Base-by-base conservation (phyloP, 2,888 invertebrate genomes). In the Drosophila meridionalis region DNA sequence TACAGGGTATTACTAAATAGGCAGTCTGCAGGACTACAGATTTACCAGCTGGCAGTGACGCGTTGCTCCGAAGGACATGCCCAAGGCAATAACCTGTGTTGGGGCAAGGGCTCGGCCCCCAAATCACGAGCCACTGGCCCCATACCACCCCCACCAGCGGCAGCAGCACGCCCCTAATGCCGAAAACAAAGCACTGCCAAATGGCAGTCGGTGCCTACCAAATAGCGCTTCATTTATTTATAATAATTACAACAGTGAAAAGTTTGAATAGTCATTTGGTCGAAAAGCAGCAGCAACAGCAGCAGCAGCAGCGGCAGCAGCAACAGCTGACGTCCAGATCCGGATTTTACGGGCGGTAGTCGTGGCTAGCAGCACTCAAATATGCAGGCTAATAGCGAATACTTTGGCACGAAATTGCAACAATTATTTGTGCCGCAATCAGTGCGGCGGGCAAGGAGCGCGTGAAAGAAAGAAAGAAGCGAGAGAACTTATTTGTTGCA, bases 201-300 rank as follows among this genome's bases (percentile, higher is more conserved):
- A 53, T 32, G 67, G 53, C 60, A 60, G 69, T 66, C 69, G 63
- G 62, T 72, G 87, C 67, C 70, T 68, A 75, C 75, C 69, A 83
- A 83, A 89, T 87, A 79, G 84, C 81, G 84, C 87, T 87, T 87
- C 90, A 87, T 87, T 87, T 87, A 90, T 87, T 87, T 87, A 87
- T 87, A 87, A 87, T 87, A 90, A 87, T 87, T 87, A 87, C 87
- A 83, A 79, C 77, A 70, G 82, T 74, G 81, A 87, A 90, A 90
- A 87, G 70, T 90, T 87, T 87, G 73, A 83, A 89, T 80, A 83
- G 74, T 83, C 90, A 87, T 87, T 89, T 77, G 57, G 42, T 38
- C 50, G 42, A 53, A 69, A 48, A 71, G 64, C 61, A 11, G 14
- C 12, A 12, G 28, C 26, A 14, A 2, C 28, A 71, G 64, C 61